These are phyloP conservation scores for Pseudolaguvia tuberculata DNA, from an alignment of 2,113 vertebrate species.

Conservation along the genomic window DNA sequence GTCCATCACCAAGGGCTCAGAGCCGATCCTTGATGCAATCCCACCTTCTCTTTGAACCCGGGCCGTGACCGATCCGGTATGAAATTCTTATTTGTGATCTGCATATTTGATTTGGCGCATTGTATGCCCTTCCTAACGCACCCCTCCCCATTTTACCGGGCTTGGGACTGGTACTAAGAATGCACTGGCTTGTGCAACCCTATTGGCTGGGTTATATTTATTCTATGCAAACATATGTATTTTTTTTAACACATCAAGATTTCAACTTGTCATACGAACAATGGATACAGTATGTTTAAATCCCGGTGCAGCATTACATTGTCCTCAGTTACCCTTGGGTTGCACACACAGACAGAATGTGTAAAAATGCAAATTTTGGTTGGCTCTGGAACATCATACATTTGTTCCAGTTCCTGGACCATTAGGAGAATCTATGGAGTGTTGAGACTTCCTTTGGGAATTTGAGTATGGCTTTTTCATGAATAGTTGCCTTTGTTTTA, in stretches of 20 bases:
- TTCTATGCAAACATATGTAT: neutral
- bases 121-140: too few relatives aligned
- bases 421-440: constrained; percentile 14
- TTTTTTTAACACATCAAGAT: too few relatives aligned
- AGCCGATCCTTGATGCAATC: too few relatives aligned
- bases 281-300: neutral
- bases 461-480: neutral
- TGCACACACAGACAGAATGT: neutral
- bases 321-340: constrained; percentile 1
- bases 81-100: too few relatives aligned
- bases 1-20: too few relatives aligned
- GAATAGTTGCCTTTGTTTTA: constrained; percentile 13
- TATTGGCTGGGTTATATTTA: neutral
- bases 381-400: neutral
- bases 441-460: constrained; percentile 17
- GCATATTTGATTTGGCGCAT: too few relatives aligned
- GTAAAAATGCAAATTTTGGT: constrained; percentile 6
- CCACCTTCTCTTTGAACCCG: too few relatives aligned
- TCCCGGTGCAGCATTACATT: constrained; percentile 19
- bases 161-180: too few relatives aligned
- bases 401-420: neutral
- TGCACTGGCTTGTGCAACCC: too few relatives aligned
- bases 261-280: too few relatives aligned
- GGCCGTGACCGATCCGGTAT: too few relatives aligned
- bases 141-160: too few relatives aligned